Conservation (phyloP, 2,888 invertebrate species). For the Hyposoter didymator region DNA sequence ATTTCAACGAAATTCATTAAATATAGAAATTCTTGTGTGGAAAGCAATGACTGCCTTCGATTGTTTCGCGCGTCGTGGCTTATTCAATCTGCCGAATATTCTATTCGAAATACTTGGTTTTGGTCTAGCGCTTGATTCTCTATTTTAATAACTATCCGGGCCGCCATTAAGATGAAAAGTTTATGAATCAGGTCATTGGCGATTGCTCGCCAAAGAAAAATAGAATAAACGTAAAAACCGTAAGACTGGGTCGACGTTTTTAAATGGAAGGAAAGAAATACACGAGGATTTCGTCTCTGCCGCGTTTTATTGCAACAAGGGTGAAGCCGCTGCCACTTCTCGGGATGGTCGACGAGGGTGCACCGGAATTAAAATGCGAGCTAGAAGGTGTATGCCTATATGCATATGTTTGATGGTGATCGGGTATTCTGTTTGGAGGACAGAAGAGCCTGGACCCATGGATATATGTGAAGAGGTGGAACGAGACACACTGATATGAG, state of each 20-base stretch:
- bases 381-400: constrained; percentile 79
- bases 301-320: constrained; percentile 10
- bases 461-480: constrained; percentile 54
- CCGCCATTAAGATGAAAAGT: too few relatives aligned
- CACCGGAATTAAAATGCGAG: constrained; percentile 78
- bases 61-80: neutral
- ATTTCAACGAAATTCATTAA: neutral
- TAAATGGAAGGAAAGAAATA: constrained; percentile 14
- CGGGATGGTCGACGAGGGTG: constrained; percentile 44
- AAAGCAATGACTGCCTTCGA: neutral
- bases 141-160: too few relatives aligned
- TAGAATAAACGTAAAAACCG: constrained; percentile 8
- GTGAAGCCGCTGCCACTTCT: neutral
- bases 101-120: neutral
- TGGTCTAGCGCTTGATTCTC: neutral
- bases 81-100: neutral
- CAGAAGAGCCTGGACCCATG: constrained; percentile 62
- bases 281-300: constrained; percentile 13
- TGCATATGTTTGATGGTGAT: constrained; percentile 82
- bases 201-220: neutral
- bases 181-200: too few relatives aligned
- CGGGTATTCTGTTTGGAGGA: constrained; percentile 82
- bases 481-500: constrained; percentile 28
- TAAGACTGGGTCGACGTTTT: constrained; percentile 5
- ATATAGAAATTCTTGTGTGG: neutral